Conservation (phyloP, 2,797 vertebrate species). For the Anolis apletophallus region DNA sequence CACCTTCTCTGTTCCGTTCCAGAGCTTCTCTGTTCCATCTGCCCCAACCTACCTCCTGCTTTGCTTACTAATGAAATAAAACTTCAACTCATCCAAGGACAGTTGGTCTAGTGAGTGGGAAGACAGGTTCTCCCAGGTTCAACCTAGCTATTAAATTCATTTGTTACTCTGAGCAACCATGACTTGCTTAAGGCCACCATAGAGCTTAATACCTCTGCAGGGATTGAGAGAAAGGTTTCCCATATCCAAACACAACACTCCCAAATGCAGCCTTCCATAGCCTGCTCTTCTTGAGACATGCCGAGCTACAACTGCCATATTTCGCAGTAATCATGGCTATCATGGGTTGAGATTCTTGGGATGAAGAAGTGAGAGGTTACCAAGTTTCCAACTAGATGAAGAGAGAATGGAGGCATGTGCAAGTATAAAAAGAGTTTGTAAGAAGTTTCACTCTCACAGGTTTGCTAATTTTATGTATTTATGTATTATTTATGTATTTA, state of each 20-base stretch:
- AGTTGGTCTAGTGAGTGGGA: background rate
- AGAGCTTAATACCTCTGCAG: background rate
- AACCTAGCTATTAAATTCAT: background rate
- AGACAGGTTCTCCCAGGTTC: background rate
- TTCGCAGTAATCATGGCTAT: background rate
- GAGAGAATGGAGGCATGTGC: no score
- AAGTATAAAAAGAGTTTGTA: no score
- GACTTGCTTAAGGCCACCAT: background rate
- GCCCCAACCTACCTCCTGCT: background rate
- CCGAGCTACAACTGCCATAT: background rate
- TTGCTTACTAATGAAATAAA: background rate
- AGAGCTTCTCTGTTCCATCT: background rate
- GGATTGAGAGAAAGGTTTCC: background rate
- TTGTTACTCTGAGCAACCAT: background rate
- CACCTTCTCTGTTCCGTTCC: background rate
- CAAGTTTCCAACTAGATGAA: no score
- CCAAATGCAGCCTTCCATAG: background rate
- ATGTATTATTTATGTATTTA: no score
- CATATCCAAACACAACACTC: background rate
- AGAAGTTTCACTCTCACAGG: no score
- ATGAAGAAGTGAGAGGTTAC: no score
- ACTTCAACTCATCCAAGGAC: background rate
- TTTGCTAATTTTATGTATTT: no score
- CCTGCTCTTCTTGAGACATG: no score
- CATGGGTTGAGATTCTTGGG: background rate